Evolutionary conservation across 2,797 vertebrate species (phyloP), one percentile per base, ranked within the genome.

Genomic region (Crenuchus spilurus): DNA sequence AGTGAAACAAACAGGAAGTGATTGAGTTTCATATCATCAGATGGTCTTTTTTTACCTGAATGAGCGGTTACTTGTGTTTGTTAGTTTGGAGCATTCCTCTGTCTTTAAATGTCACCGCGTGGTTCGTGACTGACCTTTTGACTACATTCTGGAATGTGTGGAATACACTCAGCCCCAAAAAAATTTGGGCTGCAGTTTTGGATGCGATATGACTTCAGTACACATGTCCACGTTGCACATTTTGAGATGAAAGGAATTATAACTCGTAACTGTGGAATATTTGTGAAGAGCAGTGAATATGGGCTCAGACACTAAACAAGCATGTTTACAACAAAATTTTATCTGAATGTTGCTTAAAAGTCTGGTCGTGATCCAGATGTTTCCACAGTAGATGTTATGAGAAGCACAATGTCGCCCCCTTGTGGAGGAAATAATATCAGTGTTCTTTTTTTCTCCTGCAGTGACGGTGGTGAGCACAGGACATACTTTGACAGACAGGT

Each of bases 401-500:
- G 0, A 14, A 39, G 35, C 37, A 1, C 16, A 39, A 24, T 77
- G 58, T 81, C 78, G 89, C 85, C 90, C 82, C 77, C 89, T 88
- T 39, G 82, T 90, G 90, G 88, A 49, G 16, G 7, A 63, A 14
- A 2, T 10, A 60, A 2, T 1, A 22, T 31, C 16, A 1, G 8
- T 70, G 48, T 75, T 61, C 5, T 16, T 70, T 22, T 37, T 8
- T 76, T 24, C 65, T 49, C 68, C 52, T 61, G 57, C 78, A 94
- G 92, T 92, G 42, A 90, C 87, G 7, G 85, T 92, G 49, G 82
- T 86, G 10, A 87, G 82, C 22, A 84, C 86, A 10, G 85, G 83
- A 49, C 85, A 63, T 74, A 70, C 79, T 2, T 81, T 83, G 61
- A 87, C 61, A 63, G 93, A 94, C 83, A 88, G 89, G 93, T 94